These are phyloP conservation scores for Lepilemur septentrionalis DNA, from an alignment of 2,797 vertebrate species.

Conservation along the genomic window DNA sequence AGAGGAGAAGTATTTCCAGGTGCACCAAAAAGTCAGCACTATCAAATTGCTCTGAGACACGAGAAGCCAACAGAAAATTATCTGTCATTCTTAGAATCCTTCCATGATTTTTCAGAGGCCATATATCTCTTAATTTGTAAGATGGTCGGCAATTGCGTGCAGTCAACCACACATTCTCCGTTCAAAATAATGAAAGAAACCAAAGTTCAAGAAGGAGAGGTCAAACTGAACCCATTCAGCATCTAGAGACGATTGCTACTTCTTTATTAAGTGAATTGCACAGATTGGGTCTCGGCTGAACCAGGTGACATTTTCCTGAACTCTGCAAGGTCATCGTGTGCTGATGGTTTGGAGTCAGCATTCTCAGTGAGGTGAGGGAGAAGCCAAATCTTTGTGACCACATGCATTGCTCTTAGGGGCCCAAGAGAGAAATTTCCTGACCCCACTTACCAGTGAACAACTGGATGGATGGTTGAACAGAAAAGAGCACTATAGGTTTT, in stretches of 20 bases:
- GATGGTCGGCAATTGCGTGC: constrained; percentile 57
- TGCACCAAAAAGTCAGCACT: constrained; percentile 54
- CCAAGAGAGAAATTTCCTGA: neutral
- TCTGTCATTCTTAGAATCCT: constrained; percentile 48
- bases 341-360: neutral
- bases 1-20: constrained; percentile 59
- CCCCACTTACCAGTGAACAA: constrained; percentile 39
- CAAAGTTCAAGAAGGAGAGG: constrained; percentile 62
- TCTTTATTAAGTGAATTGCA: constrained; percentile 67
- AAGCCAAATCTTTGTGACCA: constrained; percentile 22
- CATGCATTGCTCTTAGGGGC: neutral
- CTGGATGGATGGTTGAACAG: constrained; percentile 10
- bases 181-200: constrained; percentile 65
- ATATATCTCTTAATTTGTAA: constrained; percentile 63
- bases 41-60: constrained; percentile 59
- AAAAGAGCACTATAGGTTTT: neutral
- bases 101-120: constrained; percentile 53
- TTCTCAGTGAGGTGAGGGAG: neutral
- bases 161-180: constrained; percentile 57
- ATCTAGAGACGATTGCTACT: constrained; percentile 55
- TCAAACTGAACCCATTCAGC: constrained; percentile 53
- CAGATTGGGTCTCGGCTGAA: constrained; percentile 53
- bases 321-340: neutral
- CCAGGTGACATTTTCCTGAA: constrained; percentile 21
- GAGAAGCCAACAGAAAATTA: constrained; percentile 60